phyloP scores from a whole-genome alignment of 2,113 vertebrate species.

The Dermatemys mawii region DNA sequence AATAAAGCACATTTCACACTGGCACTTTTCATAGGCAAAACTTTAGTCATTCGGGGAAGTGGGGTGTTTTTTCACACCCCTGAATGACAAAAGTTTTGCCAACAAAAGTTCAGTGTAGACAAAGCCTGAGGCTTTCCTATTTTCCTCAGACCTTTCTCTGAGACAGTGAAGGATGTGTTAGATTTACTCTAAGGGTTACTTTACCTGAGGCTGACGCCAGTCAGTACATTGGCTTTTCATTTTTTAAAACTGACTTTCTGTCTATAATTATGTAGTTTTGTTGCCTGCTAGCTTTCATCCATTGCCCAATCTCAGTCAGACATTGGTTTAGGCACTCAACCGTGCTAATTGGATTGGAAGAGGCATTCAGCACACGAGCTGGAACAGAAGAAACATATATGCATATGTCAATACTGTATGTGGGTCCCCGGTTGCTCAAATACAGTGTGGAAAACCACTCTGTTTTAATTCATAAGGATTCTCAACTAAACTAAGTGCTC shows the following conservation, averaged over 20 bases:
- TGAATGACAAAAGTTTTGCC: too few relatives aligned
- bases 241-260: not conserved
- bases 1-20: too few relatives aligned
- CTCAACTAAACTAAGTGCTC: not conserved
- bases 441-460: fast-evolving
- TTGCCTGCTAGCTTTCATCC: not conserved
- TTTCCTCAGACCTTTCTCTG: not conserved
- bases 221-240: not conserved
- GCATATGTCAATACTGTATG: not conserved
- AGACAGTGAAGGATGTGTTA: not conserved
- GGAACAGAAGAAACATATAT: not conserved
- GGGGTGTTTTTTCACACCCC: too few relatives aligned
- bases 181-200: not conserved
- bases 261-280: not conserved
- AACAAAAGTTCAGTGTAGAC: too few relatives aligned
- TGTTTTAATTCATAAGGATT: not conserved
- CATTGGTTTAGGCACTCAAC: not conserved
- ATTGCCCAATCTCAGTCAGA: not conserved
- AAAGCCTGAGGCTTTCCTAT: not conserved
- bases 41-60: too few relatives aligned
- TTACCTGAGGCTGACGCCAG: not conserved
- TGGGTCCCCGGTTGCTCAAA: not conserved
- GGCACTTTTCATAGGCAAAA: too few relatives aligned
- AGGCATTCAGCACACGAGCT: not conserved
- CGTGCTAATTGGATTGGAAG: not conserved